Base-by-base conservation (phyloP, 2,888 invertebrate species). In the Argynnis bischoffii region DNA sequence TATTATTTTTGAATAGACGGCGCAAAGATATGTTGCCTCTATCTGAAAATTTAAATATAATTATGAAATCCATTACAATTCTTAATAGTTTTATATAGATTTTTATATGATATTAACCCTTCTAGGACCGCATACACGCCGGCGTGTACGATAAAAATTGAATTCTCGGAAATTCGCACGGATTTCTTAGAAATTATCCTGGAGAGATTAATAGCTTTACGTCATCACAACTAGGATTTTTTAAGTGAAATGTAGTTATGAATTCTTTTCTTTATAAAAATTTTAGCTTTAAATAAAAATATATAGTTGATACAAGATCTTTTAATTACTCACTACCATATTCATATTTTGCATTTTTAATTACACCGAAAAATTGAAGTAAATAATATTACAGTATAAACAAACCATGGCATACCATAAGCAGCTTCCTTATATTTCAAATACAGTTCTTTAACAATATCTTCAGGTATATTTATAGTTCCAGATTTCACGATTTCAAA, bases 361-460 rank as follows among this genome's bases (percentile, higher is more conserved):
- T 18, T 53, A 18, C 13, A 3, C 8, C 8, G 13, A 8, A 18
- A 18, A 18, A 14, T 18, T 1, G 11, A 21, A 18, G 5, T 53
- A 13, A 15, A 31, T 15, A 54, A 5, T 35, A 48, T 26, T 11
- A 18, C 15, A n/a, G 16, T 26, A 47, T n/a, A 11, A 21, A 16
- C 4, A 59, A 31, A 1, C 16, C 5, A 26, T 47, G 8, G 31
- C 59, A 31, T 31, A 84, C 84, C 83, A 70, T 71, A 69, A 0
- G 80, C 66, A 2, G 83, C 83, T 18, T 83, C 81, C 61, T 71
- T 79, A 69, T 88, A 87, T 35, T 79, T 74, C 2, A 71, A 69
- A 66, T 75, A 75, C 8, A 76, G 56, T 41, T 76, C 69, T 4
- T 70, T 35, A 41, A 75, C 48, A n/a, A 72, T 51, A 53, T 73